phyloP scores from a whole-genome alignment of 2,888 invertebrate genomes.

The Latrodectus hesperus region DNA sequence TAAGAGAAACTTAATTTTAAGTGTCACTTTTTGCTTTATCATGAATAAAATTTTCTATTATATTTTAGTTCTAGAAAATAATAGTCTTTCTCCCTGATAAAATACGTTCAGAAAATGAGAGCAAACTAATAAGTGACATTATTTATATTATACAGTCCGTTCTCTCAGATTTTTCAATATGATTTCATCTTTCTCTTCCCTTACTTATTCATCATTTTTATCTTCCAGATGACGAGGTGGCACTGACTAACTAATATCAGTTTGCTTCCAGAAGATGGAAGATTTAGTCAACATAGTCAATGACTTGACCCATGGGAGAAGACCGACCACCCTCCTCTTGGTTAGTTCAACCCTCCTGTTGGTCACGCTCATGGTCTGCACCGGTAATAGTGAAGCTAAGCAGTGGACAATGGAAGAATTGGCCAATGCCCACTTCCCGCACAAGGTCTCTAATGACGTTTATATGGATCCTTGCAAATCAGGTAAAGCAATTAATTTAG shows the following conservation, averaged over 20 bases:
- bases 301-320: background rate
- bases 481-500: conserved; percentile 29
- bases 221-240: conserved; percentile 31
- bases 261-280: conserved; percentile 24
- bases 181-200: background rate
- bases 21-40: too few species aligned
- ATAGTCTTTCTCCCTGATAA: too few species aligned
- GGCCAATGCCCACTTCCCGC: conserved; percentile 36
- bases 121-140: too few species aligned
- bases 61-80: too few species aligned
- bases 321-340: background rate
- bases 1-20: too few species aligned
- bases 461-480: conserved; percentile 69
- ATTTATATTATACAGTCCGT: too few species aligned
- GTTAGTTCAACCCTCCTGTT: conserved; percentile 5
- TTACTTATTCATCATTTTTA: background rate
- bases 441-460: conserved; percentile 66
- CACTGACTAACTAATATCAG: conserved; percentile 13
- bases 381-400: conserved; percentile 35
- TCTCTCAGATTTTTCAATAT: too few species aligned
- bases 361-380: conserved; percentile 21
- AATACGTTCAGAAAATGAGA: too few species aligned
- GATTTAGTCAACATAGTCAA: conserved; percentile 7
- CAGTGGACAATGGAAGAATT: conserved; percentile 65
- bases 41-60: too few species aligned